Evolutionary conservation across 2,797 vertebrate genomes (phyloP), one percentile per base, ranked within the genome.

Genomic region (Cryptoblepharus egeriae): DNA sequence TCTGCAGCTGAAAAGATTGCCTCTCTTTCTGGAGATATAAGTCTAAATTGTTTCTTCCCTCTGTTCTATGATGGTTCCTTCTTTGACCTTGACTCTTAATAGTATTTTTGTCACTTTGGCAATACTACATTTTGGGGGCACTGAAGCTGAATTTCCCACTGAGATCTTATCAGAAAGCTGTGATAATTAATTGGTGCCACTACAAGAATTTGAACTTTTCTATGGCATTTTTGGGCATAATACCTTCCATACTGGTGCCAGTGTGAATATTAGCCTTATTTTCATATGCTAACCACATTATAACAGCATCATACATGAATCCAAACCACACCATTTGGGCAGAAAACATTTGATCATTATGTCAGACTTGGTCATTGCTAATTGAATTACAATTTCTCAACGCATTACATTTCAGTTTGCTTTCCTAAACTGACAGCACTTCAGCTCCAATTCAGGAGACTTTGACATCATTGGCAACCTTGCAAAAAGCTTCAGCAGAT

Each of bases 341-440:
- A 83, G 68, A 88, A 82, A 82, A 81, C 28, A 88, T 82, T 89
- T 86, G 82, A 79, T 79, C 82, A 79, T 68, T 32, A 67, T 87
- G 88, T 80, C 4, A 69, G 77, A 58, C 82, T 88, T 79, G 65
- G 52, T 22, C 85, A 77, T 32, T 87, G 79, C 60, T 92, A 93
- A 91, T 90, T 89, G 73, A 57, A 86, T 82, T 79, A 69, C 42
- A 57, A 22, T 70, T 75, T 69, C 58, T 86, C 61, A 0, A 1
- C 76, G 72, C 49, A 82, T 79, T 92, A 85, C 81, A 73, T 78
- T 71, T 55, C 77, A 63, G 61, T 90, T 91, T 91, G 79, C 65
- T 75, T 82, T 64, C 3, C 22, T 32, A 22, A 75, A 12, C 45
- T 82, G 75, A 63, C 70, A 86, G 64, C 76, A 55, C 22, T 80